These are phyloP conservation scores for Colletes gigas DNA, from an alignment of 1,140 invertebrate species.

Conservation along the genomic window DNA sequence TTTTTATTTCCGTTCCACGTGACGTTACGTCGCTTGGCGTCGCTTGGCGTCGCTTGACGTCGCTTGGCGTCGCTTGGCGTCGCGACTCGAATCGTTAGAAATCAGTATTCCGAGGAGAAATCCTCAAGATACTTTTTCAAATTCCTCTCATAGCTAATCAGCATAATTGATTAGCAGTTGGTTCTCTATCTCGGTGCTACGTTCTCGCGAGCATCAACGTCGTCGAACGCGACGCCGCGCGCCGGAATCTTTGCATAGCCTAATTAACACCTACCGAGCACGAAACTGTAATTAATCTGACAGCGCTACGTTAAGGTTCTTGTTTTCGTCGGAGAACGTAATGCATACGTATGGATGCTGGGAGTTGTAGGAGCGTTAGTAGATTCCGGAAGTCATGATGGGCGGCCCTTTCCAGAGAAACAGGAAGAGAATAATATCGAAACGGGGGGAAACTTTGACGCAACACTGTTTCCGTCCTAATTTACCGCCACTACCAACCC, in stretches of 20 bases:
- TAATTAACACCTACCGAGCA: constrained; percentile 57
- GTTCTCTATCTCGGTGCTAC: neutral
- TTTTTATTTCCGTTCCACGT: too few species aligned
- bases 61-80: neutral
- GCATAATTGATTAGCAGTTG: constrained; percentile 57
- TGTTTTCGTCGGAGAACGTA: constrained; percentile 24
- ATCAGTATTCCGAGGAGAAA: neutral
- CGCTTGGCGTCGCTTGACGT: too few species aligned
- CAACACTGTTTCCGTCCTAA: constrained; percentile 17
- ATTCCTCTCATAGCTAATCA: constrained; percentile 36
- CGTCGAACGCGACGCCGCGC: neutral
- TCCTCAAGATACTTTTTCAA: neutral
- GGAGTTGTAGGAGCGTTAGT: constrained; percentile 8
- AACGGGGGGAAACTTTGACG: neutral
- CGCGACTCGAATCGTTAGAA: neutral
- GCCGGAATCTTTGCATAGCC: constrained; percentile 42
- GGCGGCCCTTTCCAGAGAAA: constrained; percentile 6
- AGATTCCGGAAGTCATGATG: constrained; percentile 33
- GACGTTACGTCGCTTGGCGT: neutral
- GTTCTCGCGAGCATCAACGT: neutral
- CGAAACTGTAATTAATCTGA: constrained; percentile 42
- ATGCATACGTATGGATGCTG: constrained; percentile 41
- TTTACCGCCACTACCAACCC: neutral
- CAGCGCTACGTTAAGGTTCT: constrained; percentile 34
- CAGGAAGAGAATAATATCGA: constrained; percentile 30